Base-by-base conservation (phyloP, 2,797 vertebrate genomes). In the Hydrolagus colliei region DNA sequence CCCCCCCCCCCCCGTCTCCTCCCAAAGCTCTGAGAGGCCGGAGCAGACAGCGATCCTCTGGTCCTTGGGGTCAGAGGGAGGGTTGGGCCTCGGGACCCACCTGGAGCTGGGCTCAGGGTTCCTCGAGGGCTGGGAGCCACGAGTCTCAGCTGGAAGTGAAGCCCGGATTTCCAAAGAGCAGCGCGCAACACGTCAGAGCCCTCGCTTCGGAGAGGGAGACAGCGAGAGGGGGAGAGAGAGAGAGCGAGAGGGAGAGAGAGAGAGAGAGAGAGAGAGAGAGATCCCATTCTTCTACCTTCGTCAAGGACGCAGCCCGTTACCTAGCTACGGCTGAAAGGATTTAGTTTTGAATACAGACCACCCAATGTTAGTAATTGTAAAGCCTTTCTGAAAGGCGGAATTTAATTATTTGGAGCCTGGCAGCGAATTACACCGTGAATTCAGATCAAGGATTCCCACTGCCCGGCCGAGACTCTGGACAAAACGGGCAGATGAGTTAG, bases 341-440 rank as follows among this genome's bases (percentile, higher is more conserved):
- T 61, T 77, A n/a, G 18, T n/a, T 18, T 52, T 77, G 41, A 77
- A 77, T 61, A 77, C 27, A 77, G 75, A 61, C 75, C 75, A 77
- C 75, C 41, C 52, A 20, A 77, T 77, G 75, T 61, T 76, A 59
- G 75, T 9, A 20, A 75, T 52, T 32, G 73, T 8, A 77, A 52
- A 61, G 41, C 9, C 75, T 77, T 77, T 61, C 75, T 77, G 41
- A 52, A 61, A 77, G 75, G 52, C 52, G n/a, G 75, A n/a, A 77
- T 77, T 77, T 61, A 77, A 77, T 77, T 77, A 77, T 59, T 77
- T 77, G 16, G n/a, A 20, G 75, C 20, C 14, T 22, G 61, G 41
- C 75, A 61, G 52, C 75, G 59, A 16, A 77, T 20, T 77, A 10
- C 35, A 20, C 41, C 18, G 59, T 59, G 2, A n/a, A 0, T 61